Conservation (phyloP, 2,797 vertebrate genomes). For the Pteronotus mesoamericanus region DNA sequence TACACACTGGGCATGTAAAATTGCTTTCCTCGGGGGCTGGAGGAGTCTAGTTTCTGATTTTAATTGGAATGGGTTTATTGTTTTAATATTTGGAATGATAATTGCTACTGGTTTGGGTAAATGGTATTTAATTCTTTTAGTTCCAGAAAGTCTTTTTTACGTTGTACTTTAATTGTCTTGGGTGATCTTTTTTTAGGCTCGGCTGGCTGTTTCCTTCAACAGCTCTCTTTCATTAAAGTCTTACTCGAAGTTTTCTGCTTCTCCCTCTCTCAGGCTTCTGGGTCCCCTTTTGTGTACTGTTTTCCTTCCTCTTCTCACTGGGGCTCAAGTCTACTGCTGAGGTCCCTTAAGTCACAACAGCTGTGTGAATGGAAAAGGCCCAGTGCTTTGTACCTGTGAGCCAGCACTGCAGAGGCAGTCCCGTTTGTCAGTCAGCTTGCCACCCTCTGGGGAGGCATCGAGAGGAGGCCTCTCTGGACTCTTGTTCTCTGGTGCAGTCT, state of each 20-base stretch:
- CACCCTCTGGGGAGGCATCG: not conserved
- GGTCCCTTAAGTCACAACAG: not conserved
- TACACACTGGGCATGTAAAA: not conserved
- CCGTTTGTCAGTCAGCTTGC: not conserved
- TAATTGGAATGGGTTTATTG: slow-evolving; percentile 18
- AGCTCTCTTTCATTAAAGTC: not conserved
- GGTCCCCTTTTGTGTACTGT: not conserved
- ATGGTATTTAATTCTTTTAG: slow-evolving; percentile 18
- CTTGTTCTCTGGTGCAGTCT: not conserved
- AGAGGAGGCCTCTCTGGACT: not conserved
- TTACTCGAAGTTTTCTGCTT: not conserved
- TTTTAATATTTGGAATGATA: slow-evolving; percentile 50
- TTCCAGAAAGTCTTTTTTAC: slow-evolving; percentile 32
- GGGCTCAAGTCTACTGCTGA: not conserved
- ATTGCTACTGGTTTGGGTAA: slow-evolving; percentile 43
- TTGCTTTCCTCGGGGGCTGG: not conserved
- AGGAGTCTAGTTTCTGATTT: slow-evolving; percentile 32
- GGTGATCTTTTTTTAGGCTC: not conserved
- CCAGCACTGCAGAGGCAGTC: not conserved
- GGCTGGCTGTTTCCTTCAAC: slow-evolving; percentile 16
- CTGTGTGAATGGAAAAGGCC: not conserved
- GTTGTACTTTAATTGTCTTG: not conserved
- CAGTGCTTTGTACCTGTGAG: not conserved
- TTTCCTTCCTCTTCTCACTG: not conserved
- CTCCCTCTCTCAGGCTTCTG: not conserved